A percentile compares a stretch with the other conserved stretches of the same genome.
Conservation (phyloP, 2,113 vertebrate species). For the Eurypyga helias region DNA sequence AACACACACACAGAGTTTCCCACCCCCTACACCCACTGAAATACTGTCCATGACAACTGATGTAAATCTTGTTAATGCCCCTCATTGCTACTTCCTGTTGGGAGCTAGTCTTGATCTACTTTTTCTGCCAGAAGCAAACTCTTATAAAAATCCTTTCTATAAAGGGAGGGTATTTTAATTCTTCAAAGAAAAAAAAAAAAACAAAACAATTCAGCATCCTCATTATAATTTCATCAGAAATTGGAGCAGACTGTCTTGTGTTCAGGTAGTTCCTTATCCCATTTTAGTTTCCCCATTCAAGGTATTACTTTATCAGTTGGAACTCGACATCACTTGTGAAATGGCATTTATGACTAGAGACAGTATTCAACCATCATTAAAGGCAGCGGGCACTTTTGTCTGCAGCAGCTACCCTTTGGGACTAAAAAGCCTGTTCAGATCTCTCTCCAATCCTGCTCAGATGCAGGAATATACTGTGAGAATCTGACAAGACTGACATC, state of each 20-base stretch:
- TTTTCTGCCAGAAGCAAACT: neutral
- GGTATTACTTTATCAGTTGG: neutral
- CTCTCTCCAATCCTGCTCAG: neutral
- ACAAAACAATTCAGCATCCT: neutral
- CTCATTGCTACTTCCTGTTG: neutral
- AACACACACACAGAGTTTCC: fast-evolving
- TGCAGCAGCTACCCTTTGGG: neutral
- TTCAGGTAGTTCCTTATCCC: neutral
- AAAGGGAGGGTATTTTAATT: neutral
- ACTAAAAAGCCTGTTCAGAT: neutral
- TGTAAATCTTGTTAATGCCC: neutral
- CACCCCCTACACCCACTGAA: neutral
- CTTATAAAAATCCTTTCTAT: neutral
- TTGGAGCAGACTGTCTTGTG: neutral
- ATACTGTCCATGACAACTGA: neutral
- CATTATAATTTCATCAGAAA: neutral
- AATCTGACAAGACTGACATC: neutral
- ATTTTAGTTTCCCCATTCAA: neutral
- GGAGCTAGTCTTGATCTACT: neutral
- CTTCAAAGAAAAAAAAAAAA: neutral
- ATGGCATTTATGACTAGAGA: neutral
- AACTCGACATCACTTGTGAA: neutral
- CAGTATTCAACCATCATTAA: neutral
- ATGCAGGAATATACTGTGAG: neutral
- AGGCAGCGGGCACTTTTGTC: neutral